phyloP scores from a whole-genome alignment of 2,113 vertebrate species.

The Leucopsar rothschildi region DNA sequence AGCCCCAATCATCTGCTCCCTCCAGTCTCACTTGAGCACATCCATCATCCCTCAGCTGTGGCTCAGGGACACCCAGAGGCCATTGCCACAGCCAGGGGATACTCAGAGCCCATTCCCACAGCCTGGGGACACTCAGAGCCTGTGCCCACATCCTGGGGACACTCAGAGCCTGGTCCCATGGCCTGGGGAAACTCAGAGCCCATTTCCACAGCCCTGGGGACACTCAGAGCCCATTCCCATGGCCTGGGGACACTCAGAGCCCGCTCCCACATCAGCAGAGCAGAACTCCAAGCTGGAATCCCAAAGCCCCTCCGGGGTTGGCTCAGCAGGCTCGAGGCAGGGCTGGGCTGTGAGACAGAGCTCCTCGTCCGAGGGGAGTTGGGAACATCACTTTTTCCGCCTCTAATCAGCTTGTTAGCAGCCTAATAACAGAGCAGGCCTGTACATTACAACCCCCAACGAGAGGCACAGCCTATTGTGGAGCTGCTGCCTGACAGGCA shows the following conservation, averaged over 20 bases:
- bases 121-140: not conserved
- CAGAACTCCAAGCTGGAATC: not conserved
- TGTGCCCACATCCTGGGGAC: not conserved
- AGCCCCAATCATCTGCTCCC: fast-evolving
- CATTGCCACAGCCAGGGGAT: not conserved
- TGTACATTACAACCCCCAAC: slow-evolving; percentile 39
- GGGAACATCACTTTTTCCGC: slow-evolving; percentile 42
- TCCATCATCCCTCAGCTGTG: not conserved
- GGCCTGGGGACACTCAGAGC: not conserved
- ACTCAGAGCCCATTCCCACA: not conserved
- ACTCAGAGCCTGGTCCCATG: not conserved
- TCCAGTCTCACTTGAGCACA: not conserved
- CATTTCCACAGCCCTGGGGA: fast-evolving
- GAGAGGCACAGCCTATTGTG: slow-evolving; percentile 62
- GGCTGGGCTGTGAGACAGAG: not conserved
- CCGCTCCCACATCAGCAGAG: not conserved
- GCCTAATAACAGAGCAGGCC: slow-evolving; percentile 60
- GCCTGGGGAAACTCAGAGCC: not conserved
- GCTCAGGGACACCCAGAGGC: not conserved
- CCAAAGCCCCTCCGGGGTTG: not conserved
- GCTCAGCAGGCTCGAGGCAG: not conserved
- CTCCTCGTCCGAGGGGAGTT: slow-evolving; percentile 15
- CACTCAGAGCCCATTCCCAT: not conserved
- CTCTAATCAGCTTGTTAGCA: slow-evolving; percentile 72
- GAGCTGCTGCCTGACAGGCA: slow-evolving; percentile 65